phyloP scores from a whole-genome alignment of 2,888 invertebrate genomes.

The Cheilosia vulpina region DNA sequence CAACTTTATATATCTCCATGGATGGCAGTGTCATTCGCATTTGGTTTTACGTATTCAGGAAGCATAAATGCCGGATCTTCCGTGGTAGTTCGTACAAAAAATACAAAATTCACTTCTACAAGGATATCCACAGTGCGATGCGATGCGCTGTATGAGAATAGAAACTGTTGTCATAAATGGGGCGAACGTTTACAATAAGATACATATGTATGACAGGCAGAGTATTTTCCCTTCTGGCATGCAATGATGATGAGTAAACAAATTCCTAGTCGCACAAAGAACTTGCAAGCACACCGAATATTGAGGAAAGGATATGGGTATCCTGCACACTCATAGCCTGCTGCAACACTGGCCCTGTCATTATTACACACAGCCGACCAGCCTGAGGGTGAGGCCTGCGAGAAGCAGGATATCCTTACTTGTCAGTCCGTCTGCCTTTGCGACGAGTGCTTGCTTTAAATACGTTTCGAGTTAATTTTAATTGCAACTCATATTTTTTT shows the following conservation, averaged over 20 bases:
- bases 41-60: slow-evolving; percentile 69
- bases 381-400: background rate
- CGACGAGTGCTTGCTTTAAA: slow-evolving; percentile 29
- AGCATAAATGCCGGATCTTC: slow-evolving; percentile 68
- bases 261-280: slow-evolving; percentile 38
- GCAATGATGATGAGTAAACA: slow-evolving; percentile 65
- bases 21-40: slow-evolving; percentile 39
- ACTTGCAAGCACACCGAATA: slow-evolving; percentile 15
- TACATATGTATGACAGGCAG: slow-evolving; percentile 13
- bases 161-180: slow-evolving; percentile 44
- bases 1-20: background rate
- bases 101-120: slow-evolving; percentile 51
- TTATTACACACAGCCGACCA: slow-evolving; percentile 15
- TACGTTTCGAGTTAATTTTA: slow-evolving; percentile 50
- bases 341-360: slow-evolving; percentile 3
- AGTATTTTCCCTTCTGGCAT: slow-evolving; percentile 8
- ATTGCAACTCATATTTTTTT: slow-evolving; percentile 45
- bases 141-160: background rate
- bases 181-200: slow-evolving; percentile 38
- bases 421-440: slow-evolving; percentile 22
- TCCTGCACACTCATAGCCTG: slow-evolving; percentile 9
- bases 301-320: slow-evolving; percentile 26
- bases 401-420: slow-evolving; percentile 34
- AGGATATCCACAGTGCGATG: slow-evolving; percentile 34
- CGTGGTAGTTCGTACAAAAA: slow-evolving; percentile 44